phyloP scores from a whole-genome alignment of 2,888 invertebrate species.

The Agrypnus murinus region DNA sequence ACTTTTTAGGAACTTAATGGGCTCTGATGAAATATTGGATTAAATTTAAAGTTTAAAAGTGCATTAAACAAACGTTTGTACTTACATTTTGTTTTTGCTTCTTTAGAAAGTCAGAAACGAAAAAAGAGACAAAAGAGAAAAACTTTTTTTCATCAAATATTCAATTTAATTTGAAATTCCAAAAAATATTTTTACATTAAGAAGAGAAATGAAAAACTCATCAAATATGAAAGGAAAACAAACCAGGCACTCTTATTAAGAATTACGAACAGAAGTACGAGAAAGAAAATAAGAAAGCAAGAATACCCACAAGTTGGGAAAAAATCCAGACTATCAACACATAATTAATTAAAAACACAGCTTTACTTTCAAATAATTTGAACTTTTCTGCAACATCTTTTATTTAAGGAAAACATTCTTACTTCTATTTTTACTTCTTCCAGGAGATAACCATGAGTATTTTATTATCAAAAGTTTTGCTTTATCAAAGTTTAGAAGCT shows the following conservation, averaged over 20 bases:
- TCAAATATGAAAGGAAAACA: constrained; percentile 10
- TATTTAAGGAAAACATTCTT: background rate
- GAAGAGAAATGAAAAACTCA: constrained; percentile 1
- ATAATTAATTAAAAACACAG: constrained; percentile 12
- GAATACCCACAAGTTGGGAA: background rate
- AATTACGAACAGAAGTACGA: background rate
- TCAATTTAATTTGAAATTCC: background rate
- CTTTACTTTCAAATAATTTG: background rate
- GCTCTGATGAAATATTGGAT: constrained; percentile 4
- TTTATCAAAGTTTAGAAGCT: background rate
- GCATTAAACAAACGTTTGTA: background rate
- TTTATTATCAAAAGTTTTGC: constrained; percentile 1
- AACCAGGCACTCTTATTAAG: constrained; percentile 8
- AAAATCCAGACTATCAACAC: constrained; percentile 4
- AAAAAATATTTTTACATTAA: background rate
- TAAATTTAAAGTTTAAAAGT: constrained; percentile 16
- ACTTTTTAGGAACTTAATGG: constrained; percentile 15
- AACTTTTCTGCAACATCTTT: background rate
- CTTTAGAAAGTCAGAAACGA: background rate
- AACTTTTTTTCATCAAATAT: background rate
- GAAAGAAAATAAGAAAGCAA: background rate
- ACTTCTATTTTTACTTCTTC: background rate
- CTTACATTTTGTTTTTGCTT: background rate
- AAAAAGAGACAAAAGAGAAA: background rate
- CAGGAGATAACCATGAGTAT: constrained; percentile 1